Evolutionary conservation across 2,888 invertebrate genomes (phyloP), one percentile per base, ranked within the genome.

Genomic region (Ceramica pisi): DNA sequence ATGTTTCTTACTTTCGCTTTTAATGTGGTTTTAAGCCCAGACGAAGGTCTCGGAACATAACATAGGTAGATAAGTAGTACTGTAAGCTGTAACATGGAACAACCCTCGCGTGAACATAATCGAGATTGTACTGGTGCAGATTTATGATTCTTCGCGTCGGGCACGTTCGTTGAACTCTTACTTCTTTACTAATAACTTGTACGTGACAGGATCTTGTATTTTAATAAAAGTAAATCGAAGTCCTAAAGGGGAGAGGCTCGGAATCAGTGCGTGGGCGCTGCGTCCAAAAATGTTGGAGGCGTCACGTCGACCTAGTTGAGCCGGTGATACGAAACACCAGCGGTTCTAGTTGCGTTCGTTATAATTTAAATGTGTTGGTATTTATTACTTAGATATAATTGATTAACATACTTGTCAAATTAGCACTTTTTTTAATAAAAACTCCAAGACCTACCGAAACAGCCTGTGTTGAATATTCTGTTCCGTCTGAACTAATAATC

Each of bases 1-100:
- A 68, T 80, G 70, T 77, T 74, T 77, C 73, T 80, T 77, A 86
- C 77, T 82, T 86, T 82, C 73, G 57, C 59, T 84, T 86, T 83
- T 84, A 80, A 78, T 75, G 68, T 62, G 50, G 60, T 64, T 74
- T 68, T 70, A 78, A 75, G 79, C 64, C 56, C 61, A 41, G 51
- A 55, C 23, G 31, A 61, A 66, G 57, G 31, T 51, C 76, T 76
- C 31, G 8, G 26, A 59, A 67, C 69, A 21, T 56, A 67, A 46
- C 35, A 35, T 57, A 21, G 8, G n/a, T 21, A 69, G 16, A 14
- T 35, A 57, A 16, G 46, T 23, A n/a, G 31, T 51, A n/a, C 38
- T 35, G 14, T 26, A 53, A 56, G 26, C n/a, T 48, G 10, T 48
- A 57, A 56, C 46, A 48, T 41, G 41, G 23, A 63, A 71, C 9